Conservation (phyloP, 2,113 vertebrate species). For the Athene noctua region DNA sequence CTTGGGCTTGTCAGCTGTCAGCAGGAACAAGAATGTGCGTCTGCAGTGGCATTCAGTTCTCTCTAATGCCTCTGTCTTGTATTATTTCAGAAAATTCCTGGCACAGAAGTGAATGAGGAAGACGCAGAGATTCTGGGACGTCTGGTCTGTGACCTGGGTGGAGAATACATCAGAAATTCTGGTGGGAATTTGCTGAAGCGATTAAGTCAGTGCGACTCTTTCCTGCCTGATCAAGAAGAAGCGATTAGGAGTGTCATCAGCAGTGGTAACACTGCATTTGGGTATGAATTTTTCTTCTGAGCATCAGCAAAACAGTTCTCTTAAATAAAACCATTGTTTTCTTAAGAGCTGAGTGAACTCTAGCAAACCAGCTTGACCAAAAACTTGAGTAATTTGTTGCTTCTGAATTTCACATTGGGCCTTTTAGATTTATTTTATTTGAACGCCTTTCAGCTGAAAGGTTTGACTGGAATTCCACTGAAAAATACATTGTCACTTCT, state of each 20-base stretch:
- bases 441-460: background rate
- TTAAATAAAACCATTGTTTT: background rate
- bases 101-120: background rate
- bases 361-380: background rate
- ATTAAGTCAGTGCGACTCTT: constrained; percentile 33
- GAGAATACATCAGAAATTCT: constrained; percentile 14
- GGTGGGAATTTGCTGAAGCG: background rate
- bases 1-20: background rate
- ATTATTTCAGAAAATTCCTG: constrained; percentile 3
- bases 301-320: background rate
- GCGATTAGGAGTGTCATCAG: constrained; percentile 33
- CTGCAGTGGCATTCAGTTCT: background rate
- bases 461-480: background rate
- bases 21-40: background rate
- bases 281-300: constrained; percentile 29
- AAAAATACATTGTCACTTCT: background rate
- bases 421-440: background rate
- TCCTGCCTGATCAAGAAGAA: constrained; percentile 53
- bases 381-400: accelerated
- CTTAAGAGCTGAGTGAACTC: background rate
- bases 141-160: constrained; percentile 61
- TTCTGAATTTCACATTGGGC: background rate
- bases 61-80: background rate
- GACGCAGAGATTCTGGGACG: constrained; percentile 1
- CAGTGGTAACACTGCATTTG: constrained; percentile 28